phyloP scores from a whole-genome alignment of 2,797 vertebrate species.

The Poeciliopsis turneri region DNA sequence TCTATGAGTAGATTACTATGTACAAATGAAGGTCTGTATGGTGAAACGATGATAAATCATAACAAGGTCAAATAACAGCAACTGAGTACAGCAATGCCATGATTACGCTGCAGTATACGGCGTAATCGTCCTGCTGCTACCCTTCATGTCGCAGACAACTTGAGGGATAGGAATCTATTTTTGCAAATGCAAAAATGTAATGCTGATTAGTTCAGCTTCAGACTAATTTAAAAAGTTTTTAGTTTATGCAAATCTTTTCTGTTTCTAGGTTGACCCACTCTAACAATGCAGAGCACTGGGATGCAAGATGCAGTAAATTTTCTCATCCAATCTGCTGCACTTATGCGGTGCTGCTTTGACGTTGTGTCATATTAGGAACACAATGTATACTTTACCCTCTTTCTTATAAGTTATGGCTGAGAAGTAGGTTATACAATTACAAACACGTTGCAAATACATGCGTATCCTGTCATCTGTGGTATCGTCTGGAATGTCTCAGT shows the following conservation, averaged over 20 bases:
- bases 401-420: neutral
- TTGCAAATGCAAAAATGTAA: neutral
- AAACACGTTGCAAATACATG: neutral
- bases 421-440: neutral
- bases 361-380: neutral
- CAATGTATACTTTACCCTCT: neutral
- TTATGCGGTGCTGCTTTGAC: slow-evolving; percentile 13
- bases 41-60: slow-evolving; percentile 64
- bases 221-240: slow-evolving; percentile 1
- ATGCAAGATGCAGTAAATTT: slow-evolving; percentile 3
- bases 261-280: slow-evolving; percentile 21
- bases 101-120: slow-evolving; percentile 59
- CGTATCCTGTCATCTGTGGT: neutral
- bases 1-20: slow-evolving; percentile 45
- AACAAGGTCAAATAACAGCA: slow-evolving; percentile 68
- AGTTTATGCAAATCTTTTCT: slow-evolving; percentile 12
- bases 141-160: slow-evolving; percentile 28
- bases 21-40: slow-evolving; percentile 36
- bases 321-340: slow-evolving; percentile 18
- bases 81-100: slow-evolving; percentile 44
- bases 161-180: slow-evolving; percentile 20
- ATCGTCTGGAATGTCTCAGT: neutral
- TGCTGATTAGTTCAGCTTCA: slow-evolving; percentile 5
- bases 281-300: slow-evolving; percentile 14
- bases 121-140: slow-evolving; percentile 12